A percentile compares a stretch with the other conserved stretches of the same genome.
Evolutionary conservation across 2,113 vertebrate genomes (phyloP).

Genomic region (Salvelinus namaycush): DNA sequence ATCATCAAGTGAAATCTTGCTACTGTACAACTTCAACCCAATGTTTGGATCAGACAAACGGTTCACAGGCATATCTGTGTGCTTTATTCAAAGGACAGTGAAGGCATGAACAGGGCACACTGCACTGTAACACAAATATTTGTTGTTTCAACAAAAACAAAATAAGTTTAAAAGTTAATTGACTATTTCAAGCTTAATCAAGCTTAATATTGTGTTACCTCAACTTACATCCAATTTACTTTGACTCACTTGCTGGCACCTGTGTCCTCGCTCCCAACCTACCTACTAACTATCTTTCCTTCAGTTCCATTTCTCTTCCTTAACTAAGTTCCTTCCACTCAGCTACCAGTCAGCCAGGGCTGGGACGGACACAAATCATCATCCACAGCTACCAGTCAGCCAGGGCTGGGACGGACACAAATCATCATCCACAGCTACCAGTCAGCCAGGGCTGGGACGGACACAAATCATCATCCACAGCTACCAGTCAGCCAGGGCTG

Average conservation of each 20-base stretch:
- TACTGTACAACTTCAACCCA: neutral
- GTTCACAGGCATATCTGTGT: neutral
- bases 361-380: constrained; percentile 43
- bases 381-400: constrained; percentile 45
- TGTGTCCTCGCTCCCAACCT: no score
- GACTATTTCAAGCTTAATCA: no score
- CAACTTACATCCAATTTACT: no score
- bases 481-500: constrained; percentile 45
- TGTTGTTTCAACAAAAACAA: no score
- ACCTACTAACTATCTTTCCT: neutral
- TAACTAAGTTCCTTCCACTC: constrained; percentile 18
- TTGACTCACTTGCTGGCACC: no score
- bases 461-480: constrained; percentile 27
- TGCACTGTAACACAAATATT: no score
- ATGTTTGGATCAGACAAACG: neutral
- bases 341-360: constrained; percentile 45
- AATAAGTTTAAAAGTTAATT: no score
- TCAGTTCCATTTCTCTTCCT: neutral
- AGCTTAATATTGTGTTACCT: no score
- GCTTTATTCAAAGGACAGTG: no score
- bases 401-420: constrained; percentile 47
- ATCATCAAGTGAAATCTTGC: neutral
- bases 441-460: constrained; percentile 42
- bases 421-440: constrained; percentile 38
- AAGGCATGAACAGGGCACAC: neutral